Conservation (phyloP, 2,888 invertebrate genomes). For the Mellilla xanthometata region DNA sequence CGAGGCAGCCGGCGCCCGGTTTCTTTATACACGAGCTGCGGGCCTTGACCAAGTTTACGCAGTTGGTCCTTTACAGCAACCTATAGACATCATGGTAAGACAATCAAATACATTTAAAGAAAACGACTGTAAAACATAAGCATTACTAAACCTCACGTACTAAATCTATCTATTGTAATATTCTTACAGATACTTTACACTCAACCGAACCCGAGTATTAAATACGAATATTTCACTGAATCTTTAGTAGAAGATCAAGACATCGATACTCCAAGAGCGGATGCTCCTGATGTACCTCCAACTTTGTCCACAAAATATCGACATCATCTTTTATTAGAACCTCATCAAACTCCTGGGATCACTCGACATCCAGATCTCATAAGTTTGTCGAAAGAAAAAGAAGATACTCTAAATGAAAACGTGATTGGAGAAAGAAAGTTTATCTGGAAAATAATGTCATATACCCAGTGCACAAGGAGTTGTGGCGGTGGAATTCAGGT, state of each 20-base stretch:
- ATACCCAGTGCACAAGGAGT: conserved; percentile 89
- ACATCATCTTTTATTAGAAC: conserved; percentile 57
- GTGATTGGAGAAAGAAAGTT: conserved; percentile 78
- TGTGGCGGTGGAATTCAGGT: conserved; percentile 92
- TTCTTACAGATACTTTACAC: conserved; percentile 88
- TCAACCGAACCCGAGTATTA: conserved; percentile 93
- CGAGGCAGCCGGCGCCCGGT: conserved; percentile 90
- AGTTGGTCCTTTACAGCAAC: conserved; percentile 89
- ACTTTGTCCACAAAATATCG: conserved; percentile 56
- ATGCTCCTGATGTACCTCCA: conserved; percentile 42
- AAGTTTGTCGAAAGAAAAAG: conserved; percentile 46
- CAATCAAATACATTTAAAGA: background rate
- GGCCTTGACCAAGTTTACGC: conserved; percentile 89
- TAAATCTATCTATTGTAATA: background rate
- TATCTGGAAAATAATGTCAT: conserved; percentile 90
- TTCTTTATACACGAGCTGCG: conserved; percentile 89
- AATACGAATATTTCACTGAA: conserved; percentile 94
- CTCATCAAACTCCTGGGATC: conserved; percentile 37
- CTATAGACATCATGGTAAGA: conserved; percentile 91
- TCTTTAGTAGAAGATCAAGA: conserved; percentile 72
- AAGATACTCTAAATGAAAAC: conserved; percentile 58
- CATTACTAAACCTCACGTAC: no score
- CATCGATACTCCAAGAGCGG: conserved; percentile 50
- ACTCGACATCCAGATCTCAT: conserved; percentile 45
- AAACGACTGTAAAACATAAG: no score